phyloP scores from a whole-genome alignment of 2,113 vertebrate genomes.

The Marmota flaviventris region DNA sequence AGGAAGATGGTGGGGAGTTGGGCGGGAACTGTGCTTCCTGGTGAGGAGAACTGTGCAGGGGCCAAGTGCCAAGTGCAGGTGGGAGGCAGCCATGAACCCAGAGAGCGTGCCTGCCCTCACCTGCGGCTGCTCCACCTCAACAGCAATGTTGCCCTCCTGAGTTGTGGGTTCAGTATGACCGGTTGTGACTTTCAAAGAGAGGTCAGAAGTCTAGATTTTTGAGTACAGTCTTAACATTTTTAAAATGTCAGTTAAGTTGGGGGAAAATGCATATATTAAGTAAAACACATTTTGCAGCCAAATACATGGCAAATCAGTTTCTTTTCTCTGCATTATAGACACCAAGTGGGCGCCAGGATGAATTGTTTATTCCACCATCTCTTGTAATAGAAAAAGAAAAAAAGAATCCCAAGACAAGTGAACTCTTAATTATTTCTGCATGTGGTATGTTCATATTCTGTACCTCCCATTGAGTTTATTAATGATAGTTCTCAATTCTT shows the following conservation, averaged over 20 bases:
- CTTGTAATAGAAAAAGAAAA: neutral
- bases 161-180: neutral
- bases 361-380: neutral
- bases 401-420: neutral
- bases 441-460: neutral
- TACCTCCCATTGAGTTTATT: neutral
- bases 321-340: neutral
- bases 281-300: neutral
- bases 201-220: neutral
- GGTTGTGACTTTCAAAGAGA: neutral
- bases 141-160: neutral
- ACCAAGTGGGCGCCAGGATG: neutral
- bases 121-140: neutral
- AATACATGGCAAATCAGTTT: neutral
- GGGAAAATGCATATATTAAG: neutral
- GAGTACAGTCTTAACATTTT: neutral
- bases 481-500: neutral
- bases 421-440: neutral
- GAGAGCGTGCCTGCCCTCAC: neutral
- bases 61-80: too few relatives aligned
- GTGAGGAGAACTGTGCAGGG: neutral
- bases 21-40: neutral
- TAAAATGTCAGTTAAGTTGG: neutral
- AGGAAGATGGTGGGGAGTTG: neutral
- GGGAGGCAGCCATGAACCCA: neutral